phyloP scores from a whole-genome alignment of 2,113 vertebrate species.

The Acanthisitta chloris region DNA sequence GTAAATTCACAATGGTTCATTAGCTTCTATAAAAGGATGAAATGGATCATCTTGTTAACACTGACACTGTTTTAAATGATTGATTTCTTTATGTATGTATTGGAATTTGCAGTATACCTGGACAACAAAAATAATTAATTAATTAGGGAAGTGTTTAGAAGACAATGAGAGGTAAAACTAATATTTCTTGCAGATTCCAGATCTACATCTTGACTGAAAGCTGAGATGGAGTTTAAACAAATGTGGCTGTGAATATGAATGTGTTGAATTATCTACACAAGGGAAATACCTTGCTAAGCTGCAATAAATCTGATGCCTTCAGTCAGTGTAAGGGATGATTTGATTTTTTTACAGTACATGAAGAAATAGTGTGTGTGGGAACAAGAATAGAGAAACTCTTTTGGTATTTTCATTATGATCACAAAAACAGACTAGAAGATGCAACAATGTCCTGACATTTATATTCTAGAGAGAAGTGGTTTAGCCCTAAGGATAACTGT shows the following conservation, averaged over 20 bases:
- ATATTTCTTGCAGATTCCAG: not conserved
- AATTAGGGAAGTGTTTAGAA: not conserved
- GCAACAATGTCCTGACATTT: not conserved
- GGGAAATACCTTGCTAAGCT: not conserved
- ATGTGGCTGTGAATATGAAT: not conserved
- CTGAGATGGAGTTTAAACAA: not conserved
- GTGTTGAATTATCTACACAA: not conserved
- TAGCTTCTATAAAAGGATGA: slow-evolving; percentile 49
- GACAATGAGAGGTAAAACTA: not conserved
- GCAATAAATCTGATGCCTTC: not conserved
- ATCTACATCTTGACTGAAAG: not conserved
- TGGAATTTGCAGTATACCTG: not conserved
- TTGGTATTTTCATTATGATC: not conserved
- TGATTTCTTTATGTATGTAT: not conserved
- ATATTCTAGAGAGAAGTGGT: not conserved
- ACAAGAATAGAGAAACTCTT: not conserved
- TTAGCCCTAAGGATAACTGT: not conserved
- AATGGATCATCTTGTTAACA: slow-evolving; percentile 51
- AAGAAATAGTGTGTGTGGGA: not conserved
- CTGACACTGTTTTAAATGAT: slow-evolving; percentile 27
- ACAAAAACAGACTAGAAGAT: not conserved
- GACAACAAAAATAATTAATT: not conserved
- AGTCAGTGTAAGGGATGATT: not conserved
- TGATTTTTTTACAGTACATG: not conserved
- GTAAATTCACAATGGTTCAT: slow-evolving; percentile 66